Conservation (phyloP, 2,797 vertebrate genomes). For the Sebastes minor region DNA sequence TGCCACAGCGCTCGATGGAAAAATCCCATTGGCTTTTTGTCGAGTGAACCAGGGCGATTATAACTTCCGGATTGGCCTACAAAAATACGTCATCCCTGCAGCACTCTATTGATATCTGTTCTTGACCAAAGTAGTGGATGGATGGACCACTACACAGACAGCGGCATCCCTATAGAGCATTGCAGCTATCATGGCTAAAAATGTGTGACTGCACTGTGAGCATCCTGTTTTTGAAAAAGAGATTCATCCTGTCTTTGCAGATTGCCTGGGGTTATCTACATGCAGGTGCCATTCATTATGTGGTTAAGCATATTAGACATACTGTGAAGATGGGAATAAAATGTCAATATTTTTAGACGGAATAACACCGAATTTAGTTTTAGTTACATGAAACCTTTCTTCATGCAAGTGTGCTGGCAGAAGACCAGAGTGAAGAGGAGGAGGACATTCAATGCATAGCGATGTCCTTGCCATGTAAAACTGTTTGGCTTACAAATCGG, state of each 20-base stretch:
- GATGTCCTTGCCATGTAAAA: constrained; percentile 44
- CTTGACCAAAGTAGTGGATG: background rate
- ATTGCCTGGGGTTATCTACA: constrained; percentile 1
- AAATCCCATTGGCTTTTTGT: background rate
- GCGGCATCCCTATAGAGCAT: background rate
- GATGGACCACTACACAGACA: background rate
- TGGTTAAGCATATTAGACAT: background rate
- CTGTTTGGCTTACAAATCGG: constrained; percentile 44
- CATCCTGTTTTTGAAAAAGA: background rate
- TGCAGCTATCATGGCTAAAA: background rate
- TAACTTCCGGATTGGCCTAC: too few species aligned
- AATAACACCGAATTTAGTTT: constrained; percentile 4
- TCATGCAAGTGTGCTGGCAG: constrained; percentile 21
- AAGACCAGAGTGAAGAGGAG: constrained; percentile 24
- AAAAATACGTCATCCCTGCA: too few species aligned
- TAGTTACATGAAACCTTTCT: constrained; percentile 10
- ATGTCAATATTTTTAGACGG: background rate
- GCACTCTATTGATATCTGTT: background rate
- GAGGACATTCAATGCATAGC: constrained; percentile 49
- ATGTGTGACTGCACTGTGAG: background rate
- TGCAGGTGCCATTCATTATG: background rate
- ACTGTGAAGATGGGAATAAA: background rate
- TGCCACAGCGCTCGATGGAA: background rate
- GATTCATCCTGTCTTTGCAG: background rate
- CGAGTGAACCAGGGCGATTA: background rate